phyloP scores from a whole-genome alignment of 2,797 vertebrate species.

The Sebastes diaconus region DNA sequence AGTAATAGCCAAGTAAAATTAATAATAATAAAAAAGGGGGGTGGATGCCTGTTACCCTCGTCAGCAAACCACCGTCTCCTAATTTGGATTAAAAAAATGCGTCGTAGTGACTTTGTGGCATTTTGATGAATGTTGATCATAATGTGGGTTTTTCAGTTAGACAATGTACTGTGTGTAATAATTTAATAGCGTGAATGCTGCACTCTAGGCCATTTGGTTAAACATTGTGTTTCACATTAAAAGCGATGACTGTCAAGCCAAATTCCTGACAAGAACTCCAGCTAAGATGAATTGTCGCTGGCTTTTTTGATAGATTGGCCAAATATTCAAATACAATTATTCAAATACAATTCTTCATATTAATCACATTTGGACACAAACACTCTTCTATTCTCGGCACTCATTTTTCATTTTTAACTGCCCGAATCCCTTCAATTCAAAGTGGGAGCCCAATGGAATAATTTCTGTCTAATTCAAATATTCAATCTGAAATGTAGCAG shows the following conservation, averaged over 20 bases:
- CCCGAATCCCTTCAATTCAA: conserved; percentile 53
- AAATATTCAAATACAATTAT: conserved; percentile 79
- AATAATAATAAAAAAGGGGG: too few relatives aligned
- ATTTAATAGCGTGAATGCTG: conserved; percentile 49
- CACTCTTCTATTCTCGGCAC: conserved; percentile 47
- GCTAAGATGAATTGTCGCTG: conserved; percentile 65
- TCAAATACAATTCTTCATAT: conserved; percentile 72
- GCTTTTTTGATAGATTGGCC: conserved; percentile 77
- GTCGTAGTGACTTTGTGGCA: conserved; percentile 11
- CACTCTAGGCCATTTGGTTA: conserved; percentile 68
- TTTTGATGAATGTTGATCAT: conserved; percentile 61
- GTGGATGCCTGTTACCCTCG: too few relatives aligned
- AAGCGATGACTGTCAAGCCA: conserved; percentile 72
- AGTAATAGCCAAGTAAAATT: accelerated
- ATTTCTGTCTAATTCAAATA: conserved; percentile 65
- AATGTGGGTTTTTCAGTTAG: conserved; percentile 48
- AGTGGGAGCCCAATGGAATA: conserved; percentile 50
- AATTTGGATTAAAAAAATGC: conserved; percentile 19
- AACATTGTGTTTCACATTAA: conserved; percentile 76
- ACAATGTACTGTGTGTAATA: conserved; percentile 36
- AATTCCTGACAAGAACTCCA: conserved; percentile 59
- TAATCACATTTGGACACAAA: conserved; percentile 75
- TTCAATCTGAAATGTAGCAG: conserved; percentile 50
- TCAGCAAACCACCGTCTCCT: neutral
- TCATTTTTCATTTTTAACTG: conserved; percentile 75